These are phyloP conservation scores for Bergia puertoricense DNA, from an alignment of 92 coral and sea anemone species.

Conservation along the genomic window DNA sequence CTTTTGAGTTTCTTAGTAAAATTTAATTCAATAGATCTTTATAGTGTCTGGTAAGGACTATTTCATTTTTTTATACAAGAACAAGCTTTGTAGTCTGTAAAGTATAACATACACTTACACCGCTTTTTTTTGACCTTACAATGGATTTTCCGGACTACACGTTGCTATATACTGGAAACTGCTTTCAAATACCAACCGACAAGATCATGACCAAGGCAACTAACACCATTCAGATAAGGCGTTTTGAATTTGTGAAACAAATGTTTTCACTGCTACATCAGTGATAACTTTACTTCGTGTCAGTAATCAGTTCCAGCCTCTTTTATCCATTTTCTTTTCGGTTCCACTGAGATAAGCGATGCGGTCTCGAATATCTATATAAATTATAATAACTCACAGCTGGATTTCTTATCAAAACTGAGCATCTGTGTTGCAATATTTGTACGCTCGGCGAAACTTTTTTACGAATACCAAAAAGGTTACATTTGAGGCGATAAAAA, in stretches of 20 bases:
- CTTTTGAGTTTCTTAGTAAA: background rate
- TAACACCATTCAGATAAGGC: background rate
- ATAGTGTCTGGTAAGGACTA: background rate
- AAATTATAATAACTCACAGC: constrained; percentile 15
- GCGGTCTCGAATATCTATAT: background rate
- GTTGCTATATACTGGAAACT: background rate
- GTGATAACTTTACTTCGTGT: background rate
- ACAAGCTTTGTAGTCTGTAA: background rate
- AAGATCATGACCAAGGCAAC: background rate
- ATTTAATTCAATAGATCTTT: background rate
- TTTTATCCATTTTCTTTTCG: background rate
- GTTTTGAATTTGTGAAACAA: background rate
- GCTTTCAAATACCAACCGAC: background rate
- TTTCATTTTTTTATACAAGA: background rate
- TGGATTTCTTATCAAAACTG: constrained; percentile 18
- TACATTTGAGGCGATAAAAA: background rate
- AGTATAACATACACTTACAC: too few species aligned
- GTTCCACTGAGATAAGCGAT: background rate
- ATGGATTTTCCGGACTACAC: background rate
- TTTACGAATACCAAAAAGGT: background rate
- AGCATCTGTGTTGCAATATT: background rate
- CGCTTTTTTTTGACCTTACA: background rate
- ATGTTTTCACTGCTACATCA: background rate
- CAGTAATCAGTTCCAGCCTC: background rate
- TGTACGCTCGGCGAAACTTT: background rate